These are phyloP conservation scores for Armadillidium nasatum DNA, from an alignment of 1,140 invertebrate species.

Conservation along the genomic window DNA sequence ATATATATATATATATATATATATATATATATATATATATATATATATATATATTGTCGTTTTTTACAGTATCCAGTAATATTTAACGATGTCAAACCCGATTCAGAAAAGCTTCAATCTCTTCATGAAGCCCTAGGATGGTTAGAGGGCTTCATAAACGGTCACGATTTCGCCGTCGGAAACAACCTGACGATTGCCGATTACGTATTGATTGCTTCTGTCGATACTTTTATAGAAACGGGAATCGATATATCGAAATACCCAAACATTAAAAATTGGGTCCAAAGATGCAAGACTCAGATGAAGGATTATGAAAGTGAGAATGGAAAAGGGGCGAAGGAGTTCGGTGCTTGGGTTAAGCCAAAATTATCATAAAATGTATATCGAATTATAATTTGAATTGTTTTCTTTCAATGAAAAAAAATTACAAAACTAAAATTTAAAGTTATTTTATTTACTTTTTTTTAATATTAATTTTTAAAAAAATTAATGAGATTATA, in stretches of 20 bases:
- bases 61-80: constrained; percentile 32
- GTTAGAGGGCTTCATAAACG: constrained; percentile 45
- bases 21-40: background rate
- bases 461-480: too few species aligned
- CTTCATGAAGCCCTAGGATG: constrained; percentile 42
- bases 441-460: too few species aligned
- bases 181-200: constrained; percentile 49
- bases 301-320: constrained; percentile 62
- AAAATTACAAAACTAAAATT: too few species aligned
- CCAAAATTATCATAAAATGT: too few species aligned
- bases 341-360: too few species aligned
- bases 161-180: constrained; percentile 45
- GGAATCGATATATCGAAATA: constrained; percentile 51
- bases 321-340: too few species aligned
- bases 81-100: constrained; percentile 26
- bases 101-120: constrained; percentile 30
- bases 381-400: too few species aligned
- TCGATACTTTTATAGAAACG: constrained; percentile 44
- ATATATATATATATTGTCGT: too few species aligned
- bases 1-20: background rate
- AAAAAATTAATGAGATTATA: too few species aligned
- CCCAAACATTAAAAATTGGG: constrained; percentile 62
- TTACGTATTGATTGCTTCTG: constrained; percentile 45
- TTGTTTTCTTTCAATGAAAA: too few species aligned
- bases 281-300: constrained; percentile 60